A percentile compares a stretch with the other conserved stretches of the same genome.
phyloP scores from a whole-genome alignment of 2,888 invertebrate genomes.

The Drosophila percnosoma region DNA sequence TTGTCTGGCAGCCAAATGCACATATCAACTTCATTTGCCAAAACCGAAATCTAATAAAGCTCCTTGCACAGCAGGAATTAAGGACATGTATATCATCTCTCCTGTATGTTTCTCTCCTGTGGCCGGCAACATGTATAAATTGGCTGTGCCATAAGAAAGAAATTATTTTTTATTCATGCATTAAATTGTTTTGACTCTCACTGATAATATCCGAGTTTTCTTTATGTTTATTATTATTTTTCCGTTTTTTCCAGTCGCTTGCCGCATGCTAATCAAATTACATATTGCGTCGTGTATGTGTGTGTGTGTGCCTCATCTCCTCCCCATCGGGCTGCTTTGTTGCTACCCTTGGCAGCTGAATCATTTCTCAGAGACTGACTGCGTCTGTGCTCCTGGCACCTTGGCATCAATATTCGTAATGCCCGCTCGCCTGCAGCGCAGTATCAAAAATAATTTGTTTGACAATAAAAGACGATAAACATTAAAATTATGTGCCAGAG shows the following conservation, averaged over 20 bases:
- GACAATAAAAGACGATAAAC: slow-evolving; percentile 85
- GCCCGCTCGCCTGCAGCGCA: slow-evolving; percentile 73
- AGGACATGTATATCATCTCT: slow-evolving; percentile 1
- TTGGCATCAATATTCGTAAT: slow-evolving; percentile 66
- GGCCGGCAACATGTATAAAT: slow-evolving; percentile 15
- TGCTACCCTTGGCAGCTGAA: slow-evolving; percentile 74
- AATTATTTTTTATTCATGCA: slow-evolving; percentile 84
- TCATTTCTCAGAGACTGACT: slow-evolving; percentile 70
- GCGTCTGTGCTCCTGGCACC: slow-evolving; percentile 35
- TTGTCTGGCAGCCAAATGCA: slow-evolving; percentile 47
- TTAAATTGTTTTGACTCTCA: slow-evolving; percentile 84
- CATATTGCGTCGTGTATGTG: slow-evolving; percentile 42
- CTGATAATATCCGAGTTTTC: slow-evolving; percentile 71
- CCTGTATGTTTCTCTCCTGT: not conserved
- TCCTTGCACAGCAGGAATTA: slow-evolving; percentile 60
- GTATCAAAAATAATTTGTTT: slow-evolving; percentile 84
- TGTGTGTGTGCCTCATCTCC: slow-evolving; percentile 18
- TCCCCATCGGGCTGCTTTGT: not conserved
- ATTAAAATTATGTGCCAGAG: slow-evolving; percentile 83
- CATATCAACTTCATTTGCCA: slow-evolving; percentile 38
- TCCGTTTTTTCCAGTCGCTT: slow-evolving; percentile 5
- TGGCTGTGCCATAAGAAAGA: slow-evolving; percentile 51
- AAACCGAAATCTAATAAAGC: slow-evolving; percentile 66
- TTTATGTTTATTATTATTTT: slow-evolving; percentile 73
- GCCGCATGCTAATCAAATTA: slow-evolving; percentile 81